Conservation (phyloP, 2,113 vertebrate species). For the Toxotes chatareus region DNA sequence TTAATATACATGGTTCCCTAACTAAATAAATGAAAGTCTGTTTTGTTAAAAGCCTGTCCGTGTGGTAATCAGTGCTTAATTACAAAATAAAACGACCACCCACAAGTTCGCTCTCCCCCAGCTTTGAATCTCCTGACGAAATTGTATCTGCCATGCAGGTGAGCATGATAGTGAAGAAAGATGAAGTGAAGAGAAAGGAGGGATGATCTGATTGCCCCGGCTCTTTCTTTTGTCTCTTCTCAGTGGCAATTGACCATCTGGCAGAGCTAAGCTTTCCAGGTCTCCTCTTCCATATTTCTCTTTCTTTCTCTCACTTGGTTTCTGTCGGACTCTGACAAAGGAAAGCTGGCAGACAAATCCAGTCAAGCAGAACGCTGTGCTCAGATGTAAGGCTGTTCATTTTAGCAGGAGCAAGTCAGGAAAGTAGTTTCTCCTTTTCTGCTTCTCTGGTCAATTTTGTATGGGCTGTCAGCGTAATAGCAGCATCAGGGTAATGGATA, state of each 20-base stretch:
- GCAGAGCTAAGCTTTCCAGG: slow-evolving; percentile 43
- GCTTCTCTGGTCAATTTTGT: slow-evolving; percentile 51
- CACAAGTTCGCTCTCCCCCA: slow-evolving; percentile 30
- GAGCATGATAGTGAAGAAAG: slow-evolving; percentile 35
- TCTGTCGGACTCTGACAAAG: slow-evolving; percentile 53
- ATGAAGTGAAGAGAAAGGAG: slow-evolving; percentile 40
- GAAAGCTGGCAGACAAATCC: slow-evolving; percentile 67
- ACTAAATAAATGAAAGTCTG: slow-evolving; percentile 48
- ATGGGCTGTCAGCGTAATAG: slow-evolving; percentile 24
- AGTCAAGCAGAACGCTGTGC: slow-evolving; percentile 69
- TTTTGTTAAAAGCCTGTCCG: slow-evolving; percentile 49
- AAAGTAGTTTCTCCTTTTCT: slow-evolving; percentile 50
- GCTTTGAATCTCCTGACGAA: slow-evolving; percentile 33
- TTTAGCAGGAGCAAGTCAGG: slow-evolving; percentile 57
- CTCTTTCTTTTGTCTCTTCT: slow-evolving; percentile 56
- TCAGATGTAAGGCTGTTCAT: slow-evolving; percentile 66
- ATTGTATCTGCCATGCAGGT: slow-evolving; percentile 34
- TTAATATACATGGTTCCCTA: slow-evolving; percentile 31
- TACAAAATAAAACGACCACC: slow-evolving; percentile 51
- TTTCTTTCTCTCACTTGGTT: slow-evolving; percentile 46
- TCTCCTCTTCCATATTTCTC: slow-evolving; percentile 45
- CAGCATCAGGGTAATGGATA: slow-evolving; percentile 33
- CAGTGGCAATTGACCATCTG: slow-evolving; percentile 63
- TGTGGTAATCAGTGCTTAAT: slow-evolving; percentile 54
- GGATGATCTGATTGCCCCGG: slow-evolving; percentile 18